Percentiles rank a stretch among this genome's conserved stretches.
Evolutionary conservation across 2,888 invertebrate species (phyloP).

Genomic region (Bruchidius siliquastri): DNA sequence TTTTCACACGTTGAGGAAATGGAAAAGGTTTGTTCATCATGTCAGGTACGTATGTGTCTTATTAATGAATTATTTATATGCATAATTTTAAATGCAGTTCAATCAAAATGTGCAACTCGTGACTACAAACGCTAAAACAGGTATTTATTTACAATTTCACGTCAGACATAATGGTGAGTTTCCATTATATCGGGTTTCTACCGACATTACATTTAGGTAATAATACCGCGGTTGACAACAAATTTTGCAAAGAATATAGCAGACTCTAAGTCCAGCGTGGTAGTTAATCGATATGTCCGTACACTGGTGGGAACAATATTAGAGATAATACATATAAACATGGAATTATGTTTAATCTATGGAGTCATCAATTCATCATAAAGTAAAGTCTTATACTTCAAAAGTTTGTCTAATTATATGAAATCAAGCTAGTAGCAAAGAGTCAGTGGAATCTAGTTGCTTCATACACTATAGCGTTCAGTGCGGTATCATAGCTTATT

Average conservation of each 20-base stretch:
- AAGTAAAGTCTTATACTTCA: too few species aligned
- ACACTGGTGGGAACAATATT: not conserved
- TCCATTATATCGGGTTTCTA: not conserved
- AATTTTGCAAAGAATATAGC: not conserved
- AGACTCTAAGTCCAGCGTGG: too few species aligned
- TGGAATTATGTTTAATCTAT: too few species aligned
- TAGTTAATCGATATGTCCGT: not conserved
- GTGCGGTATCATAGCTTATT: too few species aligned
- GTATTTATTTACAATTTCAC: not conserved
- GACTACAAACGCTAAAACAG: not conserved
- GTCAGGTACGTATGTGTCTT: not conserved
- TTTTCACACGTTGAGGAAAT: too few species aligned
- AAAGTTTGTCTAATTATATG: too few species aligned
- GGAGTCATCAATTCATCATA: too few species aligned
- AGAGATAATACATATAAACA: too few species aligned
- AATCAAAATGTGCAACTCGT: not conserved
- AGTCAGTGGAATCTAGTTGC: too few species aligned
- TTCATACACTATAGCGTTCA: too few species aligned
- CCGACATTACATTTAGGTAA: not conserved
- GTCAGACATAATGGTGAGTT: not conserved
- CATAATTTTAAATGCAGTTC: not conserved
- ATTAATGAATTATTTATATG: not conserved
- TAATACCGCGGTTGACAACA: too few species aligned
- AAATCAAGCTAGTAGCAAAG: too few species aligned
- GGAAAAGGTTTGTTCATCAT: not conserved